Evolutionary conservation across 2,797 vertebrate species (phyloP), one percentile per base, ranked within the genome.

Genomic region (Podarcis siculus): DNA sequence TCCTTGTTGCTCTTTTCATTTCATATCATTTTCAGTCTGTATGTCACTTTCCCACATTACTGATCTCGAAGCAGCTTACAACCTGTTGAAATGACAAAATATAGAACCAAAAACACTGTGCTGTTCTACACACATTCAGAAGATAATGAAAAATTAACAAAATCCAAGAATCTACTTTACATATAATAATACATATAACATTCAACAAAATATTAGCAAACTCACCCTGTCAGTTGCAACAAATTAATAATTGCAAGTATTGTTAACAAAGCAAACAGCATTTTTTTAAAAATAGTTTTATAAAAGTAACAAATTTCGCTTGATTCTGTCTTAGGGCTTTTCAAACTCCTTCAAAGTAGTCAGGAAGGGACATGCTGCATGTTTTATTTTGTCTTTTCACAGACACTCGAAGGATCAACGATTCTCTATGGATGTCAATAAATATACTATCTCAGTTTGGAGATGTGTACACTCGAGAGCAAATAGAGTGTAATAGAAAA

Each of bases 1-100:
- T 92, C 88, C 49, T 12, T 77, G 87, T 92, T 82, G 32, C 82
- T 81, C 35, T 64, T 55, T 55, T 55, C 49, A 55, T 55, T 55
- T 64, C 17, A 64, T 64, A 19, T 64, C 21, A 64, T 64, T 64
- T 64, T 64, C 21, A 23, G 10, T 7, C 17, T 64, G 10, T 64
- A 64, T 64, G 1, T 64, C 61, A 64, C 61, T 23, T 64, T 64
- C 23, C 61, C 61, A 64, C 61, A 64, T 64, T 64, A 23, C 21
- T 64, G 21, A 19, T 5, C 61, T 64, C 21, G 2, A 64, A 64
- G 61, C 21, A 64, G 61, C 21, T 23, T 64, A 64, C 61, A 64
- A 64, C 61, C 61, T 64, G 61, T 64, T 64, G 61, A 64, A 64
- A 64, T 64, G 21, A 64, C 61, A 64, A 64, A 64, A 64, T 64